Conservation (phyloP, 2,888 invertebrate genomes). For the Pheosia gnoma region DNA sequence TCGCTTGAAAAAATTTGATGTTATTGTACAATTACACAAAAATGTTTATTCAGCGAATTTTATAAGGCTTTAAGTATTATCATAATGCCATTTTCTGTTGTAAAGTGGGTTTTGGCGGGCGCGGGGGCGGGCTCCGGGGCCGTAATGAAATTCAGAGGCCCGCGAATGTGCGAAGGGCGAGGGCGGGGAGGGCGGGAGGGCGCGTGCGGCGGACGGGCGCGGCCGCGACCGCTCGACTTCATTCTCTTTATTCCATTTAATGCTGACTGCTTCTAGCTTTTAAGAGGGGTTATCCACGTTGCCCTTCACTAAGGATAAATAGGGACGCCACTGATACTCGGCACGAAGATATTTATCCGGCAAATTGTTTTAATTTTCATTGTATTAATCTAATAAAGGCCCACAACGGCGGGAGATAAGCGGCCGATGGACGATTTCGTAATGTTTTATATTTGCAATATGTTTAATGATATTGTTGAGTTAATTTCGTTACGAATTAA, state of each 20-base stretch:
- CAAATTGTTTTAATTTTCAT: constrained; percentile 85
- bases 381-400: constrained; percentile 82
- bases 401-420: constrained; percentile 78
- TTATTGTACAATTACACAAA: constrained; percentile 74
- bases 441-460: constrained; percentile 70
- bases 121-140: constrained; percentile 62
- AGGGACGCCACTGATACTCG: constrained; percentile 81
- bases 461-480: constrained; percentile 56
- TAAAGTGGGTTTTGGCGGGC: constrained; percentile 79
- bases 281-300: constrained; percentile 83
- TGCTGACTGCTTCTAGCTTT: constrained; percentile 84
- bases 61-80: constrained; percentile 81
- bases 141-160: constrained; percentile 82
- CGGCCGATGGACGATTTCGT: constrained; percentile 67
- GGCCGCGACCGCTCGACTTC: constrained; percentile 73
- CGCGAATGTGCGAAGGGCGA: constrained; percentile 44
- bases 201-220: constrained; percentile 45
- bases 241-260: constrained; percentile 84
- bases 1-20: constrained; percentile 48
- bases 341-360: constrained; percentile 83
- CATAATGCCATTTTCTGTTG: constrained; percentile 81
- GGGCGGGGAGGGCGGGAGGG: constrained; percentile 28
- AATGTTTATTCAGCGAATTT: constrained; percentile 80
- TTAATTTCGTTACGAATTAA: constrained; percentile 59
- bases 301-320: constrained; percentile 81